phyloP scores from a whole-genome alignment of 2,888 invertebrate genomes.

The Chrysina gloriosa region DNA sequence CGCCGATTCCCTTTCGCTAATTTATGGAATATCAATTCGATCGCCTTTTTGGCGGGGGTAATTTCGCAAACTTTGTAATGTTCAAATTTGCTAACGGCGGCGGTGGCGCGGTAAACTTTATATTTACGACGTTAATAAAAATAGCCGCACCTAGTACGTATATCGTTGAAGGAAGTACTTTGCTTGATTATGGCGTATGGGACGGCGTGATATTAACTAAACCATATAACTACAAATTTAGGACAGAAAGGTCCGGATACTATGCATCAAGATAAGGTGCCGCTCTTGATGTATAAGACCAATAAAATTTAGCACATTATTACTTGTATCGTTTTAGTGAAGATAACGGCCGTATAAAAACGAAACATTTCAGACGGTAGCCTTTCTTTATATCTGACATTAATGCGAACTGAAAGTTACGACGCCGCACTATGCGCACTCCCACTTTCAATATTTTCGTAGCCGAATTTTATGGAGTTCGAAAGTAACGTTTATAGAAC shows the following conservation, averaged over 20 bases:
- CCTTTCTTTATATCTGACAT: too few relatives aligned
- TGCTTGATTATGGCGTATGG: constrained; percentile 5
- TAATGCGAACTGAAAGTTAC: too few relatives aligned
- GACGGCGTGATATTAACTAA: neutral
- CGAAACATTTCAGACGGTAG: too few relatives aligned
- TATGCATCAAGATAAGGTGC: neutral
- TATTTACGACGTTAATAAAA: constrained; percentile 16
- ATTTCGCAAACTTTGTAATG: neutral
- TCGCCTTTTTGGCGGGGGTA: too few relatives aligned
- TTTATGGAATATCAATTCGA: too few relatives aligned
- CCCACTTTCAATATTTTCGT: too few relatives aligned
- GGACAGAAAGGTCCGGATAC: neutral
- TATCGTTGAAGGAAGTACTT: constrained; percentile 12
- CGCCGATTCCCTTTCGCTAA: too few relatives aligned
- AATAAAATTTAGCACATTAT: neutral
- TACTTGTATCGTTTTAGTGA: neutral
- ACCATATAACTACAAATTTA: constrained; percentile 14
- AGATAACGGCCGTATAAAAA: too few relatives aligned
- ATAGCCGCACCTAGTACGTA: constrained; percentile 4
- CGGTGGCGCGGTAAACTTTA: neutral
- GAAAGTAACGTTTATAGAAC: too few relatives aligned
- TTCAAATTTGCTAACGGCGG: neutral
- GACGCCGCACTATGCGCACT: too few relatives aligned
- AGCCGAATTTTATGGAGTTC: too few relatives aligned
- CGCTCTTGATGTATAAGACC: neutral